Evolutionary conservation across 2,888 invertebrate species (phyloP), one percentile per base, ranked within the genome.

Genomic region (Noctua pronuba): DNA sequence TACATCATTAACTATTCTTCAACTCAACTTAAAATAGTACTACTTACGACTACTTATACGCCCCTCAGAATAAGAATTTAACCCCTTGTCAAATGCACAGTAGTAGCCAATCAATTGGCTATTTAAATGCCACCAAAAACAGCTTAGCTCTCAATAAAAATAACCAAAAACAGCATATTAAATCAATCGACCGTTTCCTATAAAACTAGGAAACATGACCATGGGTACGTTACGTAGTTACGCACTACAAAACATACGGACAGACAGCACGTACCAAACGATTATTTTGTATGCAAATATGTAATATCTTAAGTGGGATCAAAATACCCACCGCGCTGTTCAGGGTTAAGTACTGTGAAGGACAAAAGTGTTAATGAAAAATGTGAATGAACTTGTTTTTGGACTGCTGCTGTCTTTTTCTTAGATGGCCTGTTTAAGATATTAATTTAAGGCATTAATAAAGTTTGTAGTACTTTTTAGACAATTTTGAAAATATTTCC

Each of bases 291-390:
- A 95, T 95, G 95, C 93, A 94, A 95, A 95, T 95, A 91, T 88
- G 77, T 89, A 89, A 93, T 95, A 95, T 95, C 95, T 95, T 94
- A 95, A 95, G 95, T 94, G 92, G 92, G 94, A 96, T 95, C 96
- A 87, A 93, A 94, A 93, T 93, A 91, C 89, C 88, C 86, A 88
- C 85, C 85, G 89, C 89, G 89, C 80, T 83, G 85, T 89, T 83
- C 86, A 91, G 88, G 91, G 92, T 92, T 91, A 87, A 80, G 88
- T 92, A 91, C 83, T 85, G 83, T 88, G 73, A 74, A 1, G 8
- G 1, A 83, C 79, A 91, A 88, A 94, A 93, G 90, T 91, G 85
- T 64, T 84, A 11, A 16, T n/a, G 1, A 60, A 16, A 16, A 18
- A 0, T 7, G 11, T 28, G 0, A 10, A 28, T 11, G n/a, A 18